phyloP scores from a whole-genome alignment of 2,797 vertebrate genomes.

The Pseudochirops cupreus region DNA sequence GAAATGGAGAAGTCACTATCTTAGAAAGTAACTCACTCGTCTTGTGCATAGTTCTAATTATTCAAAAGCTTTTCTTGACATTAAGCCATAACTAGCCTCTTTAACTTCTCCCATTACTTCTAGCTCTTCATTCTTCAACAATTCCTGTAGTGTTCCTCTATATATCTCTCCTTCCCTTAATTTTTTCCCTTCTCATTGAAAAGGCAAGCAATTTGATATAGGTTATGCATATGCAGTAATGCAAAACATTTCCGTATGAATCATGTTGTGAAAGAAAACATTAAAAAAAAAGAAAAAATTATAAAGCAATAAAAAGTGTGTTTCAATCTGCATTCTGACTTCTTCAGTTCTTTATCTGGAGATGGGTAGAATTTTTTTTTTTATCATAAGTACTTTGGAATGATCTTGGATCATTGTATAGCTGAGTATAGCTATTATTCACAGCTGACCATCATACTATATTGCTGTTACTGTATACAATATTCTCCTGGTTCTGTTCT shows the following conservation, averaged over 20 bases:
- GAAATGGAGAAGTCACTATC: not conserved
- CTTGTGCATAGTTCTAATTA: not conserved
- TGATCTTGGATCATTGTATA: not conserved
- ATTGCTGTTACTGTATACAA: not conserved
- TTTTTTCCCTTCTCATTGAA: not conserved
- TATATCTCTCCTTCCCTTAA: not conserved
- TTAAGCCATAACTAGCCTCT: not conserved
- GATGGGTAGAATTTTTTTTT: not conserved
- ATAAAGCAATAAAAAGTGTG: not conserved
- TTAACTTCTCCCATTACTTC: not conserved
- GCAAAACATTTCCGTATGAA: not conserved
- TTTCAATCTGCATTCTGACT: no score
- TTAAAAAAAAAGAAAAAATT: not conserved
- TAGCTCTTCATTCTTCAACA: not conserved
- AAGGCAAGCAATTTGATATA: not conserved
- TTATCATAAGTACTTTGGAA: not conserved
- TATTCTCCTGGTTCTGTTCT: not conserved
- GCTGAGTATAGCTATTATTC: not conserved
- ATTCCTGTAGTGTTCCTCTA: not conserved
- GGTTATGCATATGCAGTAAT: not conserved
- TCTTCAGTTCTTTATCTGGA: not conserved
- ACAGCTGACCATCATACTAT: not conserved
- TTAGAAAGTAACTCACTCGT: not conserved
- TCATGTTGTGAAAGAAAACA: not conserved
- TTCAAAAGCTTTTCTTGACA: not conserved